phyloP scores from a whole-genome alignment of 1,140 invertebrate species.

The Drosophila kikkawai region DNA sequence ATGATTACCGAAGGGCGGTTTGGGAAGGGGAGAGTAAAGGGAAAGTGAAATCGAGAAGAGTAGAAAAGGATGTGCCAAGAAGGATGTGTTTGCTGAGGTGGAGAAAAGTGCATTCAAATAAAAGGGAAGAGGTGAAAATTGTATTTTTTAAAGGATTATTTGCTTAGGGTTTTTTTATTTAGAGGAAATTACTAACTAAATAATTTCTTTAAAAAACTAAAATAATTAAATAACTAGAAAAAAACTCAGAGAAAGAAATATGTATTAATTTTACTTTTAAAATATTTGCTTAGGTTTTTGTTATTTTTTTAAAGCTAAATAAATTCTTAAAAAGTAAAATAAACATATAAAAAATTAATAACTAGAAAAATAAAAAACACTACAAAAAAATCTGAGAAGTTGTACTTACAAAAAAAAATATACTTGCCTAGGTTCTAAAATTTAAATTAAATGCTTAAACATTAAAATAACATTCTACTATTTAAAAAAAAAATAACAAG shows the following conservation, averaged over 20 bases:
- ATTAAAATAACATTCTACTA: not conserved
- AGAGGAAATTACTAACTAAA: not conserved
- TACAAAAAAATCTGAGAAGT: too few species aligned
- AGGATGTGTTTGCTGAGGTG: not conserved
- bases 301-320: too few species aligned
- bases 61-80: not conserved
- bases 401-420: too few species aligned
- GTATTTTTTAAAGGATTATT: not conserved
- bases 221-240: not conserved
- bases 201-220: not conserved
- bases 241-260: too few species aligned
- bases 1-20: conserved; percentile 15
- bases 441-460: not conserved
- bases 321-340: too few species aligned
- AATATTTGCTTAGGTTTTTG: too few species aligned
- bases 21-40: not conserved
- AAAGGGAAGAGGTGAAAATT: not conserved
- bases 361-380: too few species aligned
- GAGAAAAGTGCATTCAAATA: too few species aligned
- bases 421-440: too few species aligned
- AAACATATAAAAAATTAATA: too few species aligned
- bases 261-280: too few species aligned
- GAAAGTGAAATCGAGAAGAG: conserved; percentile 3
- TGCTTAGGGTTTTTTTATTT: not conserved
- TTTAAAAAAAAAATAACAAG: too few species aligned